Percentiles rank a stretch among this genome's conserved stretches.
phyloP scores from a whole-genome alignment of 2,888 invertebrate species.

The Drosophila neonasuta region DNA sequence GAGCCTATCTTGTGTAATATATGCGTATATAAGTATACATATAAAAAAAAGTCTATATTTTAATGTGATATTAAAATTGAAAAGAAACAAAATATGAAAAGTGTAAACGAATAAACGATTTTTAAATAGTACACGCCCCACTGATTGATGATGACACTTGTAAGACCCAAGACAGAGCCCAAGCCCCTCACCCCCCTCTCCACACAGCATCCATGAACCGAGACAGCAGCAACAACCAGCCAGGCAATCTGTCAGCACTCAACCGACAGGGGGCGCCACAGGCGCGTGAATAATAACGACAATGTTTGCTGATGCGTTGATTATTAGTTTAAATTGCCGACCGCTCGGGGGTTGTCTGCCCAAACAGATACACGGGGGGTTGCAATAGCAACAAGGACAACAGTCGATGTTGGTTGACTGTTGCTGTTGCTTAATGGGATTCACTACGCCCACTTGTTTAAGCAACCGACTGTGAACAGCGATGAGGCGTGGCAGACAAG shows the following conservation, averaged over 20 bases:
- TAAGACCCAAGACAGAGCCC: constrained; percentile 29
- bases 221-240: constrained; percentile 12
- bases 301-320: constrained; percentile 80
- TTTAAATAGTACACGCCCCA: constrained; percentile 54
- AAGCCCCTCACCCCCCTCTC: not conserved
- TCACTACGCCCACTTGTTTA: constrained; percentile 81
- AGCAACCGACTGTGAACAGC: constrained; percentile 76
- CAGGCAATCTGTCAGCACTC: constrained; percentile 64
- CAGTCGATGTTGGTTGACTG: constrained; percentile 13
- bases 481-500: constrained; percentile 57
- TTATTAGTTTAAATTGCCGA: constrained; percentile 80
- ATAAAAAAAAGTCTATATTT: constrained; percentile 59
- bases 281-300: constrained; percentile 74
- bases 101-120: constrained; percentile 67
- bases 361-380: constrained; percentile 11
- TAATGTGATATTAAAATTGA: constrained; percentile 67
- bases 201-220: constrained; percentile 6
- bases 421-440: constrained; percentile 62
- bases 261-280: constrained; percentile 54
- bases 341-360: constrained; percentile 49
- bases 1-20: constrained; percentile 62
- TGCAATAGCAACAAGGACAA: constrained; percentile 2
- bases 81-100: constrained; percentile 41
- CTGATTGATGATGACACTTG: constrained; percentile 66
- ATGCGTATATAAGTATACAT: constrained; percentile 43